Conservation (phyloP, 2,113 vertebrate species). For the Pteruthius melanotis region DNA sequence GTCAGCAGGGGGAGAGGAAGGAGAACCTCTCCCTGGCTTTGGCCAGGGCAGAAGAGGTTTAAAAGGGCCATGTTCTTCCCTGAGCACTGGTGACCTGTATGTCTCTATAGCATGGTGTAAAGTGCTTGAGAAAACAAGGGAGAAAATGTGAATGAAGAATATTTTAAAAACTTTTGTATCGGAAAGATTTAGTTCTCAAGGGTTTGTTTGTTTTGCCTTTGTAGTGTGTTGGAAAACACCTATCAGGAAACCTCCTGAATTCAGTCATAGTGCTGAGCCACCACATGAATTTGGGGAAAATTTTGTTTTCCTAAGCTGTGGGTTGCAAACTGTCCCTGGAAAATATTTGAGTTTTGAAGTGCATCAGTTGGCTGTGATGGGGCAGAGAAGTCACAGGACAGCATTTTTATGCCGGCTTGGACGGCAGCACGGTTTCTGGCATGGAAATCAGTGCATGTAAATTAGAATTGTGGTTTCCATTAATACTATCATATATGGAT, state of each 20-base stretch:
- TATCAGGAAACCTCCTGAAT: background rate
- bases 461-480: constrained; percentile 51
- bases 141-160: background rate
- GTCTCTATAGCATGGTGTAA: background rate
- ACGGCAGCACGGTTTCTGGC: constrained; percentile 2
- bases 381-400: constrained; percentile 8
- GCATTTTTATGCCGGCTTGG: constrained; percentile 17
- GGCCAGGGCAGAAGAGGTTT: background rate
- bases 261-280: background rate
- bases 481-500: constrained; percentile 63
- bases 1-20: background rate
- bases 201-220: background rate
- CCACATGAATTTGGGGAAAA: background rate
- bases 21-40: background rate
- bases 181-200: background rate
- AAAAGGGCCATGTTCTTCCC: background rate
- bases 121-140: background rate
- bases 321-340: constrained; percentile 14
- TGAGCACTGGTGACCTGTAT: background rate
- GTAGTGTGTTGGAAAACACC: background rate
- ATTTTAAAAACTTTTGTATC: background rate
- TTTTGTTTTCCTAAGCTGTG: constrained; percentile 20
- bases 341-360: constrained; percentile 34
- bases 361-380: background rate
- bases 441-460: constrained; percentile 26